Base-by-base conservation (phyloP, 2,113 vertebrate species). In the Struthidea cinerea region DNA sequence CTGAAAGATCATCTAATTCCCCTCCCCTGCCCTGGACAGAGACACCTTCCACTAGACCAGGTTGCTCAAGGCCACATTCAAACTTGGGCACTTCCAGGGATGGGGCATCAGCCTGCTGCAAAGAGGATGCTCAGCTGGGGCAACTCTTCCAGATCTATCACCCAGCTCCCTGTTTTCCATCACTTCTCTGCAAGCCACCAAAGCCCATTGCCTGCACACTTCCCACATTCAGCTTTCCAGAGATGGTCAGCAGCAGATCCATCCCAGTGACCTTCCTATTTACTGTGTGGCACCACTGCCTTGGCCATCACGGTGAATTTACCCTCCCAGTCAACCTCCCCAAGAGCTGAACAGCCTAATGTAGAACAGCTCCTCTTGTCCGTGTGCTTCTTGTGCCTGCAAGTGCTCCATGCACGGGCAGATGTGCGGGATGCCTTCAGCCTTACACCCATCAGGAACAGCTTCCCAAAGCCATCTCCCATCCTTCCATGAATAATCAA, bases 341-440 rank as follows among this genome's bases (percentile, higher is more conserved):
- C 32, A 32, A 41, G 46, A 78, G 59, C 2, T 16, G 44, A 87
- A 32, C 33, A 56, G 33, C 28, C 32, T 53, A 5, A 35, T 13
- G 37, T 9, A 19, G 27, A 53, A 4, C 16, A 77, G 37, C 16
- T 14, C 16, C 5, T 6, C 56, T 50, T 30, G 10, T 56, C 47
- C 2, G 0, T 15, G 4, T 6, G 7, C 33, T 73, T 57, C 84
- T 55, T 39, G 6, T 42, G 57, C 56, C 56, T 61, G 42, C 52
- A 49, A 14, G 52, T 23, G 70, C 10, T 50, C 47, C 19, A 2
- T 4, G 35, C 39, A 11, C 0, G 0, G 17, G 11, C 52, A n/a
- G n/a, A 39, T 0, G 2, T 17, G 37, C 0, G 0, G 47, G 67
- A 49, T 41, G 22, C n/a, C 50, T 63, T 63, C n/a, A 59, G 63